Base-by-base conservation (phyloP, 2,888 invertebrate species). In the Synanthedon formicaeformis region DNA sequence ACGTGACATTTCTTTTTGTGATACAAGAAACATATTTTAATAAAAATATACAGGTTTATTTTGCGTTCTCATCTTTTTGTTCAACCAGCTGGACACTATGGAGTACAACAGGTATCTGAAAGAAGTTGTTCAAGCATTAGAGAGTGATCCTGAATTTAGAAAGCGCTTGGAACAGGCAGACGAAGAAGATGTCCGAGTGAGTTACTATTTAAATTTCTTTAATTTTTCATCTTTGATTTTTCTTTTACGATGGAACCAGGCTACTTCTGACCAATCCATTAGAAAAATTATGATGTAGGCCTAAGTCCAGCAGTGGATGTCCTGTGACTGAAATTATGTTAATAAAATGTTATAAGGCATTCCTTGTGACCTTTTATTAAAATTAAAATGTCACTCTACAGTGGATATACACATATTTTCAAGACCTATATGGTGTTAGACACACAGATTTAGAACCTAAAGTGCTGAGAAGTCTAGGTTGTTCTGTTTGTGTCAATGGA, bases 91-190 rank as follows among this genome's bases (percentile, higher is more conserved):
- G 50, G 86, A 89, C 55, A 88, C 90, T 59, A 89, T 94, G 78
- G 94, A 94, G 71, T 98, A 98, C 81, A 93, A 95, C 60, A 88
- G 95, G 49, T 98, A 98, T 73, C 81, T 98, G 49, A 92, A 93
- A 60, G 96, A 98, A 81, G 96, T 98, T 0, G 95, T 98, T 0
- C 92, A 94, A 66, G 92, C 94, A 0, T 78, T 98, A 27, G 98
- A 98, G 82, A 94, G 93, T 60, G 98, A 98, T 84, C 91, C 92
- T 1, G 92, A 93, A 8, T 97, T 97, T 69, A 90, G 93, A 41
- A 90, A 92, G 56, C 94, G 95, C 67, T 75, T 97, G 49, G 93
- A 95, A 69, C 93, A 93, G 60, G 95, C 96, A 1, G 89, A 92
- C 34, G 93, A 94, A 70, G 91, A 91, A 1, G 96, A 98, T 71